Percentiles rank a stretch among this genome's conserved stretches.
These are phyloP conservation scores for Melanotaenia boesemani DNA, from an alignment of 2,797 vertebrate species.

Conservation along the genomic window DNA sequence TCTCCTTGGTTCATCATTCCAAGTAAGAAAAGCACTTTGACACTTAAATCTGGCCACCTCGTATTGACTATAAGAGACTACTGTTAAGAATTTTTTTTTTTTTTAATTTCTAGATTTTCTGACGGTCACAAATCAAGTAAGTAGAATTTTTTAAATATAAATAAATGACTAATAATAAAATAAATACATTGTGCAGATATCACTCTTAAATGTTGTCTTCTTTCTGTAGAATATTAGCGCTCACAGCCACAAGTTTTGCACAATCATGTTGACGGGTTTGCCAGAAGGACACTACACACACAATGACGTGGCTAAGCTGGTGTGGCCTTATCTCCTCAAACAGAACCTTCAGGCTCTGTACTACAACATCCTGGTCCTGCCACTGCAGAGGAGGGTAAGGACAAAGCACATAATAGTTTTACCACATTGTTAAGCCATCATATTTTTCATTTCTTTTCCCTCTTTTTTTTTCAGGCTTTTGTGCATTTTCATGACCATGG, in stretches of 20 bases:
- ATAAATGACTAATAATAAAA: too few species aligned
- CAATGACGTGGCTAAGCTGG: slow-evolving; percentile 83
- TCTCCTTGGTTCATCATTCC: slow-evolving; percentile 65
- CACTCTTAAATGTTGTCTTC: not conserved
- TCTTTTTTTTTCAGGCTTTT: not conserved
- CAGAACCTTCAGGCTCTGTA: slow-evolving; percentile 26
- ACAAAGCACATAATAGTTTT: not conserved
- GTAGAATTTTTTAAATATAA: not conserved
- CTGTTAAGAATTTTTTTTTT: too few species aligned
- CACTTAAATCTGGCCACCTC: not conserved
- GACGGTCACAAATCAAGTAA: slow-evolving; percentile 46
- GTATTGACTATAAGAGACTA: too few species aligned
- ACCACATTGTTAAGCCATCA: not conserved
- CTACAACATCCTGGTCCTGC: slow-evolving; percentile 59
- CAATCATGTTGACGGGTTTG: slow-evolving; percentile 86
- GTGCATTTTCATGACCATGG: not conserved
- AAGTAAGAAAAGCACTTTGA: slow-evolving; percentile 16
- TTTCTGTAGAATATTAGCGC: slow-evolving; percentile 11
- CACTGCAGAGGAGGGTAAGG: slow-evolving; percentile 72
- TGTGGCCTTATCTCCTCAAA: slow-evolving; percentile 81
- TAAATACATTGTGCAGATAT: too few species aligned
- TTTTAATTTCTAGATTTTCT: slow-evolving; percentile 27
- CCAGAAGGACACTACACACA: slow-evolving; percentile 78
- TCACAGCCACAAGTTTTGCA: not conserved
- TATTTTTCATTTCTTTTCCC: not conserved